Conservation (phyloP, 2,113 vertebrate species). For the Microcebus ravelobensis region DNA sequence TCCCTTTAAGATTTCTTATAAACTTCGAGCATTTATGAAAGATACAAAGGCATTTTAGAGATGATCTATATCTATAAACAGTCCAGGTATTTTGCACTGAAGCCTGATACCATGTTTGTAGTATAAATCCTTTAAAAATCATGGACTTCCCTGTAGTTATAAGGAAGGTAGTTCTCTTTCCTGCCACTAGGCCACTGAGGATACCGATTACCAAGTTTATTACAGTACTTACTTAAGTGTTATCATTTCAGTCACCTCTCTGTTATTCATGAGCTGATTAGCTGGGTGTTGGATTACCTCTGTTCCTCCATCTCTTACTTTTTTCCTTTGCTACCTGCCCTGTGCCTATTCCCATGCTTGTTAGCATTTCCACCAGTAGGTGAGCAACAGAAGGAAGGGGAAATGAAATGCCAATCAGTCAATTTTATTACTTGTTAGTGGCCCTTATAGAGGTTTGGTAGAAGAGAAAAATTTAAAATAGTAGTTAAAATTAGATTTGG, state of each 20-base stretch:
- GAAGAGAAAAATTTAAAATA: constrained; percentile 66
- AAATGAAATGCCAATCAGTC: constrained; percentile 58
- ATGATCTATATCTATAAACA: not conserved
- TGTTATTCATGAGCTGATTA: constrained; percentile 77
- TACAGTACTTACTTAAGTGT: constrained; percentile 69
- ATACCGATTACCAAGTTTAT: constrained; percentile 70
- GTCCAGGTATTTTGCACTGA: not conserved
- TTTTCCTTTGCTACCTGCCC: not conserved
- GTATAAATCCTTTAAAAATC: constrained; percentile 54
- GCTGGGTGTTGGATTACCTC: constrained; percentile 59
- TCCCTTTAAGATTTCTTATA: not conserved
- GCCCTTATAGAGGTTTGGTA: constrained; percentile 62
- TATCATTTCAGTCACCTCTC: constrained; percentile 61
- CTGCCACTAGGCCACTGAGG: constrained; percentile 30
- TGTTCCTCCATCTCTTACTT: constrained; percentile 16
- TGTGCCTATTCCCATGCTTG: constrained; percentile 22
- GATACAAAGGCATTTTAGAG: not conserved
- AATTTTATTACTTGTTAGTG: constrained; percentile 79
- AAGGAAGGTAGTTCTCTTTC: constrained; percentile 27
- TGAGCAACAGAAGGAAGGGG: constrained; percentile 10
- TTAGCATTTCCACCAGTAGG: constrained; percentile 57
- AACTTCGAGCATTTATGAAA: not conserved
- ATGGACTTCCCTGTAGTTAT: constrained; percentile 11
- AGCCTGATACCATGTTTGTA: not conserved
- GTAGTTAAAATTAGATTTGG: constrained; percentile 73